phyloP scores from a whole-genome alignment of 2,113 vertebrate species.

The Struthio camelus region DNA sequence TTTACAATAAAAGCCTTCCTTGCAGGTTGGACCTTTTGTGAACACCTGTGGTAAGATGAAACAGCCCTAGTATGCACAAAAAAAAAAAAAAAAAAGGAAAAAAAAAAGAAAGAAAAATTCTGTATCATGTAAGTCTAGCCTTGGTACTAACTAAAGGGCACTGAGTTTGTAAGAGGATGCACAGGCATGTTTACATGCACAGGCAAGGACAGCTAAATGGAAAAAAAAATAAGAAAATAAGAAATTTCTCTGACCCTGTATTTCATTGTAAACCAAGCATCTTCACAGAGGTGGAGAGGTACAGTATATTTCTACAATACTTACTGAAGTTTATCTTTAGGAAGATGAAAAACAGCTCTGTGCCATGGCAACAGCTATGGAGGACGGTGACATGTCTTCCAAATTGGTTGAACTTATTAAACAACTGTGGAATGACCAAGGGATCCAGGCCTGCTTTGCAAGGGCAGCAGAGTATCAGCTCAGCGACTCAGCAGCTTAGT shows the following conservation, averaged over 20 bases:
- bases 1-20: background rate
- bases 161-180: background rate
- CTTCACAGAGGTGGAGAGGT: background rate
- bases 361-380: slow-evolving; percentile 41
- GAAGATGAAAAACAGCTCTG: slow-evolving; percentile 72
- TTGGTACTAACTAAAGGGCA: background rate
- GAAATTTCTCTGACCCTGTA: background rate
- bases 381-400: slow-evolving; percentile 63
- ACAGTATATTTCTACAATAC: background rate
- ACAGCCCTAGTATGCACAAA: background rate
- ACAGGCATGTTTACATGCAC: background rate
- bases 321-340: slow-evolving; percentile 53
- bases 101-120: background rate
- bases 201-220: rapidly evolving
- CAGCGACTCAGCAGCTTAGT: slow-evolving; percentile 78
- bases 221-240: background rate
- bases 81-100: background rate
- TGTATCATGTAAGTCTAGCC: background rate
- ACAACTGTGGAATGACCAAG: slow-evolving; percentile 62
- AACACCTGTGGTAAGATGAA: background rate
- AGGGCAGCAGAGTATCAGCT: slow-evolving; percentile 76
- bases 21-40: background rate
- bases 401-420: slow-evolving; percentile 66
- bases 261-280: background rate
- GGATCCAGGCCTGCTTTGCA: slow-evolving; percentile 72